Base-by-base conservation (phyloP, 2,113 vertebrate species). In the Nyctereutes procyonoides region DNA sequence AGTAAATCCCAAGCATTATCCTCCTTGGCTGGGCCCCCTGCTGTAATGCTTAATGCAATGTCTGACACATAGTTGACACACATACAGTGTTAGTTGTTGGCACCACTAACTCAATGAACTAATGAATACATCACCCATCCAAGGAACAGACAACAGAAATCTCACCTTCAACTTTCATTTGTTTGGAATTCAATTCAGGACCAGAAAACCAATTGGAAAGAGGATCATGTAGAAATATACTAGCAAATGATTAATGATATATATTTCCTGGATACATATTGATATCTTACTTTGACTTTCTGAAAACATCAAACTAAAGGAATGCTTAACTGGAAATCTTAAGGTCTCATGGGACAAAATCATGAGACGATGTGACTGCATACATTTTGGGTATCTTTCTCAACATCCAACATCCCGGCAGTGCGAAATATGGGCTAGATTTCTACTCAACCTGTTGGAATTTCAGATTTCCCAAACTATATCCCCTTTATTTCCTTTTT, bases 131-230 rank as follows among this genome's bases (percentile, higher is more conserved):
- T 82, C 80, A 94, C 76, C 38, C 62, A 93, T 12, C 69, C 65
- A 93, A 77, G 0, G 56, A 73, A 84, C 11, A 67, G 28, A 77
- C 22, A 90, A 77, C 17, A 51, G 71, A 88, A 80, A 73, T 24
- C 51, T 94, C 71, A 56, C 65, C 35, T 96, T 97, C 15, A 8
- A 65, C n/a, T 91, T 93, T 83, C 77, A 86, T 93, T 88, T 93
- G 38, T 89, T 91, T 83, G 14, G 28, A 90, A 56, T 97, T 93
- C 56, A 94, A 62, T 79, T 94, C 55, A 79, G 14, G 24, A 19
- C 8, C 67, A 74, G 53, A 94, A 8, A 94, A 90, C 4, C 48
- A 90, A 58, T 28, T 84, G 48, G 30, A 17, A 69, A 85, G 90
- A 79, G 35, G 48, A 86, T 4, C 88, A 16, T 30, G 48, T 43